Evolutionary conservation across 2,113 vertebrate genomes (phyloP).

Genomic region (Pelusios castaneus): DNA sequence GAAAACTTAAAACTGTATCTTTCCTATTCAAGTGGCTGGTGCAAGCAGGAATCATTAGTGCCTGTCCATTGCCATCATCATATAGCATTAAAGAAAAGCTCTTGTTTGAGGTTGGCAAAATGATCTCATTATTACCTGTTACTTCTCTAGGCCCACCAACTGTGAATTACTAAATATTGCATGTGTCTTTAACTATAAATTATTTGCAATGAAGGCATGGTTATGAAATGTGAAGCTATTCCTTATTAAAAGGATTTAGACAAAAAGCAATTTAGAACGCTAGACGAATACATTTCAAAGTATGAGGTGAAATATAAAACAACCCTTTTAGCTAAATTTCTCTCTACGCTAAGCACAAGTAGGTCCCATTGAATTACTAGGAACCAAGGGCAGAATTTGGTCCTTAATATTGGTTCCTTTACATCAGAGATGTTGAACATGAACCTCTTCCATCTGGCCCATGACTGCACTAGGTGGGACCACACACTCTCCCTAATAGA

Average conservation of each 20-base stretch:
- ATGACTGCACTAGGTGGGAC: too few species aligned
- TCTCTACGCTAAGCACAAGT: slow-evolving; percentile 8
- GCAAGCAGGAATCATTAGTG: slow-evolving; percentile 16
- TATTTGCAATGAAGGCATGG: slow-evolving; percentile 37
- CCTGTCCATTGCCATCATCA: slow-evolving; percentile 8
- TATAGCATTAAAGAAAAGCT: slow-evolving; percentile 6
- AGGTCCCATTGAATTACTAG: not conserved
- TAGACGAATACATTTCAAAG: not conserved
- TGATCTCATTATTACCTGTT: slow-evolving; percentile 16
- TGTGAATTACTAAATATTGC: not conserved
- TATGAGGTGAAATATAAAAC: slow-evolving; percentile 5
- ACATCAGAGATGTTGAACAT: too few species aligned
- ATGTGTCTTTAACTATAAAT: slow-evolving; percentile 7
- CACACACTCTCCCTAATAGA: too few species aligned
- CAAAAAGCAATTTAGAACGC: slow-evolving; percentile 15
- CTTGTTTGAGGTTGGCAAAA: not conserved
- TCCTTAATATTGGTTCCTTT: not conserved
- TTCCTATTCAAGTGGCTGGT: slow-evolving; percentile 29
- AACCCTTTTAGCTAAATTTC: not conserved
- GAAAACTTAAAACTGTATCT: slow-evolving; percentile 61
- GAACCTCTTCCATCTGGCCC: too few species aligned
- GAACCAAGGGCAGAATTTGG: not conserved
- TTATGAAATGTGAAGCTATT: slow-evolving; percentile 20
- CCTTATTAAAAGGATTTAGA: slow-evolving; percentile 47
- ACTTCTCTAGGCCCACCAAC: not conserved